Evolutionary conservation across 2,797 vertebrate species (phyloP).

Genomic region (Aviceda cuculoides): DNA sequence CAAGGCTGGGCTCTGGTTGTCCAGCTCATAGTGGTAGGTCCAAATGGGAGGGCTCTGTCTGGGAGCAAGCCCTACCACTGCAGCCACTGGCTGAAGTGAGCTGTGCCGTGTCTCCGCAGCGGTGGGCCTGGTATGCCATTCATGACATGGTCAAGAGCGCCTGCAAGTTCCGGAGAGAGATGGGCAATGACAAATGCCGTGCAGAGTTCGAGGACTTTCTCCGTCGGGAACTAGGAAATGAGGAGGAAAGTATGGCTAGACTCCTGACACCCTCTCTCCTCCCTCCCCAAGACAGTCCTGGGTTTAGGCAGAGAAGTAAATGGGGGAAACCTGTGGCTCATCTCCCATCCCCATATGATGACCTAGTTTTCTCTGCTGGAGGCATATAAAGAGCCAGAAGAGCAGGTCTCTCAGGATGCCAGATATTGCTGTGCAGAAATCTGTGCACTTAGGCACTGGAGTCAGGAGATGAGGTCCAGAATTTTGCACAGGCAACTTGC

Average conservation of each 20-base stretch:
- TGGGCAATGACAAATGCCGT: not conserved
- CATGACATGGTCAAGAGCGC: slow-evolving; percentile 52
- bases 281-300: not conserved
- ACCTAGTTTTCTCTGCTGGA: not conserved
- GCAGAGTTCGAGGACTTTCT: slow-evolving; percentile 63
- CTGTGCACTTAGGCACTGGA: not conserved
- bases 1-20: not conserved
- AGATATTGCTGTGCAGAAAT: not conserved
- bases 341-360: not conserved
- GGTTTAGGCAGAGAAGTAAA: not conserved
- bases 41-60: not conserved
- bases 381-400: not conserved
- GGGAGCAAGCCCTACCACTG: not conserved
- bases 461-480: not conserved
- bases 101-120: slow-evolving; percentile 14
- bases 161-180: slow-evolving; percentile 62
- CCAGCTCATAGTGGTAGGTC: not conserved
- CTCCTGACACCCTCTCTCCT: not conserved
- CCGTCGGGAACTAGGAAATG: slow-evolving; percentile 33
- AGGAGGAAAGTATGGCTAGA: slow-evolving; percentile 69
- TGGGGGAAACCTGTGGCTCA: not conserved
- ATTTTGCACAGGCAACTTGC: not conserved
- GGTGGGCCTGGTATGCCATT: slow-evolving; percentile 49
- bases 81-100: not conserved
- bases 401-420: not conserved